phyloP scores from a whole-genome alignment of 2,797 vertebrate species.

The Hylomyscus alleni region DNA sequence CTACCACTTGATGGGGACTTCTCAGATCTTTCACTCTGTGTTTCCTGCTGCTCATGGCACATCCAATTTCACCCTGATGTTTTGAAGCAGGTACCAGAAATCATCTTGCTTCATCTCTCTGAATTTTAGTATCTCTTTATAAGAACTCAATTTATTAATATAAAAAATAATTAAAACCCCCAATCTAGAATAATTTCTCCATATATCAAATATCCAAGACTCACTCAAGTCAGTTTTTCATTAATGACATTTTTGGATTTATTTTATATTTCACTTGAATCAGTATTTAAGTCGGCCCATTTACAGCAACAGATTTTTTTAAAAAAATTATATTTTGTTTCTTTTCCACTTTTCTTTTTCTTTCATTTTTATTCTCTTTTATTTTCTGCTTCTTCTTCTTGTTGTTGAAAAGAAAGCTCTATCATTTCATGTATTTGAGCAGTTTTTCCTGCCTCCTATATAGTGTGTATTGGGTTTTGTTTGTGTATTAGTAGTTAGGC shows the following conservation, averaged over 20 bases:
- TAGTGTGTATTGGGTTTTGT: not conserved
- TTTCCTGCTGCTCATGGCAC: not conserved
- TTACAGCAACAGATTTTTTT: not conserved
- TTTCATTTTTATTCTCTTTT: not conserved
- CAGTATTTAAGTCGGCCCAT: not conserved
- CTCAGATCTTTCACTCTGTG: not conserved
- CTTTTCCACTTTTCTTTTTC: not conserved
- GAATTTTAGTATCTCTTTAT: not conserved
- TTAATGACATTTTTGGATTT: not conserved
- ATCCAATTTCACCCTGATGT: not conserved
- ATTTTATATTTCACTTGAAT: constrained; percentile 15
- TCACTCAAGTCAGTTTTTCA: not conserved
- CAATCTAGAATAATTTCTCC: not conserved
- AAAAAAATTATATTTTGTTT: not conserved
- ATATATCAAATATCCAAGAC: not conserved
- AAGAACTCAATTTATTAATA: not conserved
- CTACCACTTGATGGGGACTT: not conserved
- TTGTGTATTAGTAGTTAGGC: not conserved
- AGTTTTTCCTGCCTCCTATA: not conserved
- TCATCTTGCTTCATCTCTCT: not conserved
- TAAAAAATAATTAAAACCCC: not conserved
- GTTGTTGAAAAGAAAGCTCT: not conserved
- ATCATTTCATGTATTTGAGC: not conserved
- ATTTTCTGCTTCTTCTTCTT: not conserved
- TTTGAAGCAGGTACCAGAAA: not conserved